Percentiles rank a stretch among this genome's conserved stretches.
Evolutionary conservation across 1,140 invertebrate species (phyloP).

Genomic region (Caerostris darwini): DNA sequence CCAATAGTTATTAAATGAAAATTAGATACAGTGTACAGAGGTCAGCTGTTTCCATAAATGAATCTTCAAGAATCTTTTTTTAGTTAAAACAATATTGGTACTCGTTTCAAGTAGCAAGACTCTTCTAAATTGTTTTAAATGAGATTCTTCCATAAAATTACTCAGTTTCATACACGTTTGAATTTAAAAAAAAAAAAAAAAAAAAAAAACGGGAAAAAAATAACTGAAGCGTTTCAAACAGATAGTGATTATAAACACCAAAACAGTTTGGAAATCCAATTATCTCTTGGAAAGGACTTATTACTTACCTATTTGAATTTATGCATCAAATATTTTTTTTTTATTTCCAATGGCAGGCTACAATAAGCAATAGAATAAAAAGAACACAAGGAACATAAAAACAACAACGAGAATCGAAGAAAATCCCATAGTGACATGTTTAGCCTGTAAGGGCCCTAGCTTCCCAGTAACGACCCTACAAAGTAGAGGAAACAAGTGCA

Average conservation of each 20-base stretch:
- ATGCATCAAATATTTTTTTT: no score
- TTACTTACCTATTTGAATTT: no score
- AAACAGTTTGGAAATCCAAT: slow-evolving; percentile 53
- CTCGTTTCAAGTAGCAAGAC: neutral
- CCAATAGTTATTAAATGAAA: neutral
- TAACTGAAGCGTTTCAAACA: neutral
- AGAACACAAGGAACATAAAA: no score
- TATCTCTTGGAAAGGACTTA: neutral
- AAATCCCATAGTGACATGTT: no score
- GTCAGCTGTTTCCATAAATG: neutral
- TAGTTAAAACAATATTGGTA: neutral
- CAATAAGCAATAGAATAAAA: no score
- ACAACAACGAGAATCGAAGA: no score
- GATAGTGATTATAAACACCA: slow-evolving; percentile 24
- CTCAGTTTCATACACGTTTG: neutral
- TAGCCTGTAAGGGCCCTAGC: no score
- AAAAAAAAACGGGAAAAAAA: neutral
- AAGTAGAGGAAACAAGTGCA: no score
- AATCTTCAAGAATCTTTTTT: neutral
- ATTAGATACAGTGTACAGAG: neutral
- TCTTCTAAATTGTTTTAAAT: slow-evolving; percentile 2
- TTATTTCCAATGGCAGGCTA: no score
- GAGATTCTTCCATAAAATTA: neutral
- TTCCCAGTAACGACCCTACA: no score
- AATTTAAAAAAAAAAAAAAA: neutral